These are phyloP conservation scores for Cerastoderma edule DNA, from an alignment of 2,888 invertebrate species.

Conservation along the genomic window DNA sequence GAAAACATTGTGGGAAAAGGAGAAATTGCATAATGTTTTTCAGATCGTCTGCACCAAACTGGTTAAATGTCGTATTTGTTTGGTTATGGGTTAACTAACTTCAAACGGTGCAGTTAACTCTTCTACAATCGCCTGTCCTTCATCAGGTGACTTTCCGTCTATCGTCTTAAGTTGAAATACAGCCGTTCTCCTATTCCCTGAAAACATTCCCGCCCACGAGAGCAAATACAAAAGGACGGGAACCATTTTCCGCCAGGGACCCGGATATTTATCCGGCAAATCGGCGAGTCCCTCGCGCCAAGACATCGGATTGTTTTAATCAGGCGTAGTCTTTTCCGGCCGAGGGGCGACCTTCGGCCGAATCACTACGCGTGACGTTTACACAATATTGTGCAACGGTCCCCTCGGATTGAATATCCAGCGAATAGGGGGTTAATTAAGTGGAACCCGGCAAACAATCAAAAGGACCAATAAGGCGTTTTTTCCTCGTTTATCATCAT, in stretches of 20 bases:
- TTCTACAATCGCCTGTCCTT: constrained; percentile 32
- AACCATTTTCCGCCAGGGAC: constrained; percentile 33
- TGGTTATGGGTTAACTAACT: too few species aligned
- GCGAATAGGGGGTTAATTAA: constrained; percentile 59
- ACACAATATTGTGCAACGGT: constrained; percentile 66
- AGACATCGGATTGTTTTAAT: constrained; percentile 59
- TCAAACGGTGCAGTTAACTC: too few species aligned
- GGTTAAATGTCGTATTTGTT: too few species aligned
- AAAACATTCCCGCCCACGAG: constrained; percentile 56
- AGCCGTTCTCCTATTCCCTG: constrained; percentile 40
- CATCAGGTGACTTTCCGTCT: too few species aligned
- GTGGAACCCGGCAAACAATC: constrained; percentile 56
- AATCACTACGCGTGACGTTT: constrained; percentile 63
- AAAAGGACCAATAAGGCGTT: constrained; percentile 57
- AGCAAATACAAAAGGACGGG: constrained; percentile 47
- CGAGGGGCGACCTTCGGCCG: constrained; percentile 45
- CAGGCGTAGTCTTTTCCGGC: constrained; percentile 58
- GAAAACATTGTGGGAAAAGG: too few species aligned
- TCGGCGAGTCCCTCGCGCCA: constrained; percentile 42
- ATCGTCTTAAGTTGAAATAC: constrained; percentile 57
- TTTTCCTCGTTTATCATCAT: constrained; percentile 60
- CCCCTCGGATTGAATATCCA: constrained; percentile 52
- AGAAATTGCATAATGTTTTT: too few species aligned
- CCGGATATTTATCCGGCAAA: constrained; percentile 48
- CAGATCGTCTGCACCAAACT: too few species aligned